These are phyloP conservation scores for Peromyscus melanophrys DNA, from an alignment of 2,797 vertebrate genomes.

Conservation along the genomic window DNA sequence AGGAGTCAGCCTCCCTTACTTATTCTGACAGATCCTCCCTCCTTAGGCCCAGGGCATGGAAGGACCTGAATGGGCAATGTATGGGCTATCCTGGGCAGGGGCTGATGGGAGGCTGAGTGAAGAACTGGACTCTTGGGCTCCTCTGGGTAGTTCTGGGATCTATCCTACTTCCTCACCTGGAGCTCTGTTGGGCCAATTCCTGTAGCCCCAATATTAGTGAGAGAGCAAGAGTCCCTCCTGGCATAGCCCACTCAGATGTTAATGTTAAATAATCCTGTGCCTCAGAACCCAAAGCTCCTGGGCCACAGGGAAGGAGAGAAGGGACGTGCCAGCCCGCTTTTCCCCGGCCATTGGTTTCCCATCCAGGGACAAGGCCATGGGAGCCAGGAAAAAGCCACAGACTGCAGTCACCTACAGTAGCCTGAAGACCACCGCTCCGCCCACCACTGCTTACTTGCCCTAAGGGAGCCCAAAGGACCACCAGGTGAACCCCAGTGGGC, in stretches of 20 bases:
- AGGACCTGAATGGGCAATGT: neutral
- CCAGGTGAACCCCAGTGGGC: neutral
- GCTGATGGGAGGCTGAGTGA: neutral
- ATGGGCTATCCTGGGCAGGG: neutral
- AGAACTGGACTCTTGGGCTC: neutral
- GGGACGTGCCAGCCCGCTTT: neutral
- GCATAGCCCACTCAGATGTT: neutral
- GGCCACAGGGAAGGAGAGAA: too few species aligned
- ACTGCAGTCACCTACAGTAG: neutral
- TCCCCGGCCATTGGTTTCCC: too few species aligned
- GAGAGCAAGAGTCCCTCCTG: neutral
- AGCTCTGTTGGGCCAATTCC: neutral
- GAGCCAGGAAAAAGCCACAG: neutral
- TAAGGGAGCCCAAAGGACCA: neutral
- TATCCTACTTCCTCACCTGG: neutral
- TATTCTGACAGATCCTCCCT: neutral
- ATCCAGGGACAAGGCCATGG: neutral
- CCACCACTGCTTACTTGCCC: neutral
- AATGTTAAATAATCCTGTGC: neutral
- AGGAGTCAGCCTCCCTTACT: neutral
- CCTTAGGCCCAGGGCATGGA: too few species aligned
- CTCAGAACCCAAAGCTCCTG: neutral
- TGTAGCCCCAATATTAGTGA: too few species aligned
- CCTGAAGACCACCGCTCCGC: neutral
- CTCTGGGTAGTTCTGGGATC: neutral